phyloP scores from a whole-genome alignment of 2,797 vertebrate genomes.

The Lindbergichthys nudifrons region DNA sequence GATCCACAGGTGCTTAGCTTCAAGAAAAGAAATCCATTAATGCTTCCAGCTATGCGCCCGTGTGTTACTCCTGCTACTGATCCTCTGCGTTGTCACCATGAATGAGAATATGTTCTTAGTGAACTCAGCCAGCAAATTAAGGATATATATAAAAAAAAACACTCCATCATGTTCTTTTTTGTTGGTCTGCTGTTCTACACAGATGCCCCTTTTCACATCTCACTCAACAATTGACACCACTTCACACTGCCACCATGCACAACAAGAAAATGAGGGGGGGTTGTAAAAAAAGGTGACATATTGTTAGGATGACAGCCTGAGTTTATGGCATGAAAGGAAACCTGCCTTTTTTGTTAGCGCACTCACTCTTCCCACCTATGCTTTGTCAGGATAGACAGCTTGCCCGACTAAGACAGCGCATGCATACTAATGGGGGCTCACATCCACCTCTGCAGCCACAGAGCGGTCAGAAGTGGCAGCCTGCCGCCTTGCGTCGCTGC shows the following conservation, averaged over 20 bases:
- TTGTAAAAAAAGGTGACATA: slow-evolving; percentile 29
- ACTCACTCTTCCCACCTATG: slow-evolving; percentile 71
- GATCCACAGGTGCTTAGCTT: slow-evolving; percentile 69
- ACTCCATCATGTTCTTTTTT: slow-evolving; percentile 58
- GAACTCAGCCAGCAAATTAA: slow-evolving; percentile 76
- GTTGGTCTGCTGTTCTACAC: slow-evolving; percentile 47
- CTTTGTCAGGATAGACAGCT: slow-evolving; percentile 69
- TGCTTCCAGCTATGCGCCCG: slow-evolving; percentile 41
- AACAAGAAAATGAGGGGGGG: background rate
- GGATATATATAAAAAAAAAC: slow-evolving; percentile 55
- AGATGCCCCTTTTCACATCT: slow-evolving; percentile 54
- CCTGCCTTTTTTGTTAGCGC: slow-evolving; percentile 59
- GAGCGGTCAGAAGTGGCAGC: slow-evolving; percentile 65
- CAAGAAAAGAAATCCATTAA: slow-evolving; percentile 49
- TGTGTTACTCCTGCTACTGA: slow-evolving; percentile 53
- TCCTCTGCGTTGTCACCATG: slow-evolving; percentile 58
- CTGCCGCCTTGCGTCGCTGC: slow-evolving; percentile 64
- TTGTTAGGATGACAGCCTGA: slow-evolving; percentile 57
- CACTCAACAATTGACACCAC: slow-evolving; percentile 27
- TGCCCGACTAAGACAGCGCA: slow-evolving; percentile 54
- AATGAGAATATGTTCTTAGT: slow-evolving; percentile 73
- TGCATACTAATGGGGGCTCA: slow-evolving; percentile 70
- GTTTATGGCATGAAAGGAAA: slow-evolving; percentile 65
- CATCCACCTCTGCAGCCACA: slow-evolving; percentile 51
- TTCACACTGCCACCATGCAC: slow-evolving; percentile 4